These are phyloP conservation scores for Nesoenas mayeri DNA, from an alignment of 2,113 vertebrate genomes.

Conservation along the genomic window DNA sequence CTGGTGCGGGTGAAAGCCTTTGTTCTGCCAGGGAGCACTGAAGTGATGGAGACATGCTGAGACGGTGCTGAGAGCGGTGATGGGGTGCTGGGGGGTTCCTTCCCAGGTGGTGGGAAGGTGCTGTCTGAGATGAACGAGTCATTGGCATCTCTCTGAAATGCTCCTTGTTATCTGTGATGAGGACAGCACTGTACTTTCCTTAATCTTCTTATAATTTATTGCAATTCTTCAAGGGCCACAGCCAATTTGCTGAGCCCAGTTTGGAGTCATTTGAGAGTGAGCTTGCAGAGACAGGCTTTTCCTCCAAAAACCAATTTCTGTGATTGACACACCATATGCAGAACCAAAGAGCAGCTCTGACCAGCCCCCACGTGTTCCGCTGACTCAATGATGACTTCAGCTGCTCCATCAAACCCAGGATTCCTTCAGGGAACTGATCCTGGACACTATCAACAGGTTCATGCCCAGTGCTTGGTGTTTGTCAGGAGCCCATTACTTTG, in stretches of 20 bases:
- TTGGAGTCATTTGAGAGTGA: not conserved
- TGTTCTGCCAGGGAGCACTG: not conserved
- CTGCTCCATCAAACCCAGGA: not conserved
- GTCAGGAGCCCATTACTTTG: not conserved
- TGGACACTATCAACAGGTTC: not conserved
- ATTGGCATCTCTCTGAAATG: not conserved
- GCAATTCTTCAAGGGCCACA: not conserved
- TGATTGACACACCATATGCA: not conserved
- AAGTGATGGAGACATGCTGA: not conserved
- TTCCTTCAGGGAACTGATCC: not conserved
- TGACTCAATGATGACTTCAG: not conserved
- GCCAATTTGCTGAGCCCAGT: not conserved
- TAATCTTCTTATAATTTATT: not conserved
- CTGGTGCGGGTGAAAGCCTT: not conserved
- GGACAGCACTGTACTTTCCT: not conserved
- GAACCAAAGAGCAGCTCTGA: not conserved
- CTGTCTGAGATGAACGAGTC: not conserved
- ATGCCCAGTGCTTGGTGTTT: not conserved
- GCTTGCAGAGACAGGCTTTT: not conserved
- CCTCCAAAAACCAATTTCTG: not conserved
- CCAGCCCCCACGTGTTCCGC: not conserved
- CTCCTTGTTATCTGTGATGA: not conserved
- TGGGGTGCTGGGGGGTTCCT: fast-evolving
- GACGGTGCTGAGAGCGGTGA: fast-evolving
- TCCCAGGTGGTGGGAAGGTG: fast-evolving